These are phyloP conservation scores for Eulemur rubriventer DNA, from an alignment of 2,797 vertebrate genomes.

Conservation along the genomic window DNA sequence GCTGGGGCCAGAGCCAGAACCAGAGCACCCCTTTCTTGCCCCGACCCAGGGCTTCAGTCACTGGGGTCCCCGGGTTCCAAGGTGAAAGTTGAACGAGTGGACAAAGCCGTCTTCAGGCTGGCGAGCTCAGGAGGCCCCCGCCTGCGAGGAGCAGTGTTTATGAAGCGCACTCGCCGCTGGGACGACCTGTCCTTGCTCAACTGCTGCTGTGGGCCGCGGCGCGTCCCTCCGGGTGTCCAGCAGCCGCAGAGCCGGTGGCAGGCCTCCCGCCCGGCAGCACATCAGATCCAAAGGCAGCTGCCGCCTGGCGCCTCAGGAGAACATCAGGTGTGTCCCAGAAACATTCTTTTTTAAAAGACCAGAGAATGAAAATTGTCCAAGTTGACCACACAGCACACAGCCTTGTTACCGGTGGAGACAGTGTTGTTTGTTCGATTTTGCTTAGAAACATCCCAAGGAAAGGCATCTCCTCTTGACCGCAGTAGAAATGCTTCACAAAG, in stretches of 20 bases:
- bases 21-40: not conserved
- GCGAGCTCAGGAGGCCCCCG: accelerated
- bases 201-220: not conserved
- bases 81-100: not conserved
- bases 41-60: not conserved
- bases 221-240: not conserved
- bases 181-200: not conserved
- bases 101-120: not conserved
- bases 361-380: not conserved
- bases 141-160: not conserved
- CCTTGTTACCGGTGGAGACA: not conserved
- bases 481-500: constrained; percentile 63
- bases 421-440: not conserved
- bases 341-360: not conserved
- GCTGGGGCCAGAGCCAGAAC: not conserved
- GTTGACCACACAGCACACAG: not conserved
- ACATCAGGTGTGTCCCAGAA: not conserved
- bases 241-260: not conserved
- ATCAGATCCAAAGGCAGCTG: not conserved
- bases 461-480: not conserved
- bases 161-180: too few species aligned
- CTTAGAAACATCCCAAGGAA: constrained; percentile 59
- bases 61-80: not conserved
- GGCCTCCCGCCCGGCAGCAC: not conserved
- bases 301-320: not conserved